Evolutionary conservation across 2,888 invertebrate species (phyloP), one percentile per base, ranked within the genome.

Genomic region (Apodemia duryi): DNA sequence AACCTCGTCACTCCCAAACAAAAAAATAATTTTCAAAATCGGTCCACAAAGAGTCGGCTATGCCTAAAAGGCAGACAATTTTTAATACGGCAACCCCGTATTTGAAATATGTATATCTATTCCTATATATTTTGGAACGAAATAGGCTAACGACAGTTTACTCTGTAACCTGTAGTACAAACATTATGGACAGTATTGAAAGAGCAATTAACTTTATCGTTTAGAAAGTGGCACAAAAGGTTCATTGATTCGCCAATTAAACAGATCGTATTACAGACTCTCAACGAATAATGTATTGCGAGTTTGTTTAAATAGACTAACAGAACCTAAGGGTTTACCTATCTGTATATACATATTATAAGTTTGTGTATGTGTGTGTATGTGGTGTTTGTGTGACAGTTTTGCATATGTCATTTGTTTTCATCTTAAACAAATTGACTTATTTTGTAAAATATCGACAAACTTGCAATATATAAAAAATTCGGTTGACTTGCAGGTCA

Each of bases 191-290:
- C 63, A 46, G 62, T 60, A 46, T 63, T 63, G 64, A 60, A 64
- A 46, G 63, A 43, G 54, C 61, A 65, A 67, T 67, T 64, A 68
- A 65, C 66, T 64, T 69, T 63, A 64, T 62, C 66, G 61, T 62
- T 64, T 64, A 64, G 64, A 62, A 70, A 68, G 68, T 65, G 65
- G 61, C 63, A 54, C n/a, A 43, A 60, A 57, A 64, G 63, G 66
- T 51, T 66, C 63, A 60, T 43, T 68, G 60, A 52, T 61, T 65
- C 63, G 41, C 41, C 65, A 67, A 65, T 60, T 62, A 65, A 62
- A 46, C 52, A 51, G 63, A 63, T 51, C 60, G 61, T 61, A 62
- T 49, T 43, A 49, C 62, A 46, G 43, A 49, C 62, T 62, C 29
- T 29, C 62, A 29, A 49, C 32, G 57, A 13, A 57, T 57, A 57